These are phyloP conservation scores for Pelochelys cantorii DNA, from an alignment of 2,797 vertebrate genomes.

Conservation along the genomic window DNA sequence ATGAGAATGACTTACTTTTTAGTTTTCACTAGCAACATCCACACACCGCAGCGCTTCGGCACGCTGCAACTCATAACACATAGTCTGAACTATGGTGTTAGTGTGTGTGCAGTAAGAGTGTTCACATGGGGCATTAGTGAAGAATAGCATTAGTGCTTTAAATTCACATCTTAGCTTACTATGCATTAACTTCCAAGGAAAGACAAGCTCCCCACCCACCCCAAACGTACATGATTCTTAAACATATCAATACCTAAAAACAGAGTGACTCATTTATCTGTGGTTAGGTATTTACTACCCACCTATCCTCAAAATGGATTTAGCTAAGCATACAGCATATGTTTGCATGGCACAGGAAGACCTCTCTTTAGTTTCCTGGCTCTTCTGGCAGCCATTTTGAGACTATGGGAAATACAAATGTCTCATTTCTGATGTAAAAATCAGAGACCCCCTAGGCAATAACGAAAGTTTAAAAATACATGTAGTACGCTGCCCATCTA, in stretches of 20 bases:
- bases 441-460: conserved; percentile 15
- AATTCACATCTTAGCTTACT: not conserved
- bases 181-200: not conserved
- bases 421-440: not conserved
- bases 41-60: not conserved
- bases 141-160: not conserved
- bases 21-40: not conserved
- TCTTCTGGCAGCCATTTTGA: not conserved
- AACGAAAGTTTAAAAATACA: not conserved
- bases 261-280: not conserved
- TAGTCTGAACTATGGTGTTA: not conserved
- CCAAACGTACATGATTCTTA: not conserved
- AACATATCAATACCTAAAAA: not conserved
- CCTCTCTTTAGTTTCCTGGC: not conserved
- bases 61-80: not conserved
- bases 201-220: not conserved
- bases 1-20: not conserved
- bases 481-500: not conserved
- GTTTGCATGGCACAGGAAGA: not conserved
- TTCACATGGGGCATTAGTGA: not conserved
- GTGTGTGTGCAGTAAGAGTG: not conserved
- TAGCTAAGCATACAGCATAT: accelerated
- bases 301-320: not conserved
- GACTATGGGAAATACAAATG: not conserved
- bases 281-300: not conserved